Base-by-base conservation (phyloP, 2,113 vertebrate genomes). In the Paramisgurnus dabryanus region DNA sequence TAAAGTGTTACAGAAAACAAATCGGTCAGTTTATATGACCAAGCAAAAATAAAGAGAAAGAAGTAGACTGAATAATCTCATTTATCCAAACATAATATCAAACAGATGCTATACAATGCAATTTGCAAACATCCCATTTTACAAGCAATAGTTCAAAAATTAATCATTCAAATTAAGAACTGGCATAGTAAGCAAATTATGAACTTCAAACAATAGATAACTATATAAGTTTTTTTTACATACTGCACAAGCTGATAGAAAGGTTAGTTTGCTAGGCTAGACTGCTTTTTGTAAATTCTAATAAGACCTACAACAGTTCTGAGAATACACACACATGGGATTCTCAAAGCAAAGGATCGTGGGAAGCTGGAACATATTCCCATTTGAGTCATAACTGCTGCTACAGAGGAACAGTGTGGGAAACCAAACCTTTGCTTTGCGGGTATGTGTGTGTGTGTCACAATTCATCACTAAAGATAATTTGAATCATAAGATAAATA, bases 301-400 rank as follows among this genome's bases (percentile, higher is more conserved):
- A n/a, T 18, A 34, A 13, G 7, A 22, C 9, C 1, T 65, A 43
- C 80, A 81, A 88, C 63, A 80, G 71, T 58, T 57, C 77, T 12
- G 75, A 86, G 85, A 90, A 92, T 89, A 89, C 90, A 88, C n/a
- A 86, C 80, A 82, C 73, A 67, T 22, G 57, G 76, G 69, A 84
- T 63, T 76, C 69, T 47, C 27, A 69, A 81, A 80, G 70, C 79
- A 75, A 75, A 45, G 76, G 82, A 80, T 72, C 80, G 50, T 79
- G 73, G 82, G 80, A 87, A 83, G 71, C 45, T 69, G 73, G 55
- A 80, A 47, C 79, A 86, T 81, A 87, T 87, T 85, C 81, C 80
- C 18, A 34, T 67, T 60, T 69, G 61, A 68, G 45, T 76, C n/a
- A 76, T 82, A 11, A 43, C 34, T 15, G 2, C 11, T 61, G 34